Conservation (phyloP, 92 coral and sea anemone genomes). For the Siderastrea radians region DNA sequence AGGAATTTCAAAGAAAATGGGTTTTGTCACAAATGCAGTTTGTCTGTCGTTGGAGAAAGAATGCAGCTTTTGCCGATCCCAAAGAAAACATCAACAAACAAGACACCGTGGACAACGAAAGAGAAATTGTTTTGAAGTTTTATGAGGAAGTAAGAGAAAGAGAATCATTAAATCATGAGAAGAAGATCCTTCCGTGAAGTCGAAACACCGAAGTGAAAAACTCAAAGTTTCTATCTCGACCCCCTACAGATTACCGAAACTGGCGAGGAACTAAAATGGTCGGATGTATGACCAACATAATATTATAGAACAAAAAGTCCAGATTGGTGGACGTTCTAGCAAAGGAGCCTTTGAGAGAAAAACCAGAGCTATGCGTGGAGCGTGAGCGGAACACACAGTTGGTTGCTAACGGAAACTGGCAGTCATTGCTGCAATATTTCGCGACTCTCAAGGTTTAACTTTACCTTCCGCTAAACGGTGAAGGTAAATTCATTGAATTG, state of each 20-base stretch:
- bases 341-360: too few species aligned
- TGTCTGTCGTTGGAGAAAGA: slow-evolving; percentile 11
- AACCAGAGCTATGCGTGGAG: too few species aligned
- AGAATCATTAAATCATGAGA: background rate
- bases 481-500: too few species aligned
- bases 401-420: too few species aligned
- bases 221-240: background rate
- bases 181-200: background rate
- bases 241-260: background rate
- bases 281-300: background rate
- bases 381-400: too few species aligned
- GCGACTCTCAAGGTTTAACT: too few species aligned
- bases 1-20: background rate
- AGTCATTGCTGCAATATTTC: too few species aligned
- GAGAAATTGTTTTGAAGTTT: background rate
- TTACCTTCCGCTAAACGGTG: too few species aligned
- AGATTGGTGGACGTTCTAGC: too few species aligned
- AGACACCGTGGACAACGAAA: background rate
- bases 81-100: background rate
- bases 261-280: background rate
- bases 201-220: background rate
- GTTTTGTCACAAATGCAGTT: background rate
- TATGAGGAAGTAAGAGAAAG: slow-evolving; percentile 4
- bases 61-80: background rate
- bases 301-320: too few species aligned